phyloP scores from a whole-genome alignment of 2,113 vertebrate genomes.

The Axis porcinus region DNA sequence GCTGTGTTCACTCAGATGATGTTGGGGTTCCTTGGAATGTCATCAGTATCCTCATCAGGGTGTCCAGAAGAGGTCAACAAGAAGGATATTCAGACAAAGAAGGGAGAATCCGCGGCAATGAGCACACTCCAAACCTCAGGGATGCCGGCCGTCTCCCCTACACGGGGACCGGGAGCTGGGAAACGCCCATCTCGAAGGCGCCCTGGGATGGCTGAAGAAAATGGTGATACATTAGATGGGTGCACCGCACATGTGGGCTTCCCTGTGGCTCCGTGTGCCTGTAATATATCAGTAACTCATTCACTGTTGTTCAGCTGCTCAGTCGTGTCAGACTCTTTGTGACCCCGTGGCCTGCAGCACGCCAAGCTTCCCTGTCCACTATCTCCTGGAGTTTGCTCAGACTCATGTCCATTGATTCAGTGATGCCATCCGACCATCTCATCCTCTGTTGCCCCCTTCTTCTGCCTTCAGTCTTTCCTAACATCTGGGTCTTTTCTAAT shows the following conservation, averaged over 20 bases:
- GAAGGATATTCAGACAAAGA: not conserved
- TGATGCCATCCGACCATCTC: not conserved
- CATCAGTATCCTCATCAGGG: too few species aligned
- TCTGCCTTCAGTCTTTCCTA: not conserved
- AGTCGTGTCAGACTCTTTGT: not conserved
- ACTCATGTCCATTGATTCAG: not conserved
- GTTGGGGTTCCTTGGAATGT: not conserved
- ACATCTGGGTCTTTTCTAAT: not conserved
- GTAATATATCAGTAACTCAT: not conserved
- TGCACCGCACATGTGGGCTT: fast-evolving
- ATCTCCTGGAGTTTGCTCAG: not conserved
- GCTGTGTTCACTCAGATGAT: not conserved
- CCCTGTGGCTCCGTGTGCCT: not conserved
- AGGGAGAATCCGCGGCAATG: fast-evolving
- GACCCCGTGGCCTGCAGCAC: not conserved
- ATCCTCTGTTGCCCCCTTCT: not conserved
- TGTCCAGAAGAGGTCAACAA: fast-evolving
- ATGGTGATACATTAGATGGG: fast-evolving
- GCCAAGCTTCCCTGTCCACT: not conserved
- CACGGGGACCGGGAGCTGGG: fast-evolving
- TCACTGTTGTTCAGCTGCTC: not conserved
- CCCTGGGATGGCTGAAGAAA: not conserved
- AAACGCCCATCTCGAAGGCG: not conserved
- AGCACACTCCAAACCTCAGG: too few species aligned
- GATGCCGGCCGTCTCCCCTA: too few species aligned